These are phyloP conservation scores for Drosophila aldrichi DNA, from an alignment of 2,888 invertebrate genomes.

Conservation along the genomic window DNA sequence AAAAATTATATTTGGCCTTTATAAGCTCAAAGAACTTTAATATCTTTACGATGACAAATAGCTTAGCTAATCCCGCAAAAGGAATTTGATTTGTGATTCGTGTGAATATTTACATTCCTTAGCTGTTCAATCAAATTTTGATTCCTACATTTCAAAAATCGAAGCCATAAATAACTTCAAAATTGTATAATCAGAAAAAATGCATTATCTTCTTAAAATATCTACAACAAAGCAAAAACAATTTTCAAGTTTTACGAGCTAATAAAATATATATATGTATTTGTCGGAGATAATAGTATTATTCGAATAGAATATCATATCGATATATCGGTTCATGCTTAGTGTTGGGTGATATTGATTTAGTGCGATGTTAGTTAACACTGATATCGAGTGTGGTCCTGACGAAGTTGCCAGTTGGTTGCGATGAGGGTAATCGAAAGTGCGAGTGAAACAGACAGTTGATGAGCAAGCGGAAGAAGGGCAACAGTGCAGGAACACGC, in stretches of 20 bases:
- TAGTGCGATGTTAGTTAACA: too few species aligned
- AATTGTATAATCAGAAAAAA: neutral
- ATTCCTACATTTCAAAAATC: neutral
- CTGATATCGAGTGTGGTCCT: too few species aligned
- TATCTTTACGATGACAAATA: neutral
- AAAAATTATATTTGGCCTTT: neutral
- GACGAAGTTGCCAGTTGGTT: too few species aligned
- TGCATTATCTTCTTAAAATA: neutral
- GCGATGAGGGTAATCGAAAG: too few species aligned
- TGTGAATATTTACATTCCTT: neutral
- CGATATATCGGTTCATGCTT: too few species aligned
- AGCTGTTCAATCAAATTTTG: neutral
- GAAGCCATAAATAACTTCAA: neutral
- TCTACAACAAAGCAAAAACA: neutral
- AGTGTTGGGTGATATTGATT: too few species aligned
- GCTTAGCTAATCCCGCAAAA: neutral
- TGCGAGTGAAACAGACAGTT: too few species aligned
- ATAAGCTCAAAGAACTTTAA: neutral
- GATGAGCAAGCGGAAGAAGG: too few species aligned
- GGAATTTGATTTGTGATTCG: neutral
- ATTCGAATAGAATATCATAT: too few species aligned
- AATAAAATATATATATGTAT: neutral
- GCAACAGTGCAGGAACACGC: too few species aligned
- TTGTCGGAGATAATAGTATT: too few species aligned
- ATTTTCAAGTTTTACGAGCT: constrained; percentile 5